Base-by-base conservation (phyloP, 2,113 vertebrate species). In the Cricetomys ansorgei region DNA sequence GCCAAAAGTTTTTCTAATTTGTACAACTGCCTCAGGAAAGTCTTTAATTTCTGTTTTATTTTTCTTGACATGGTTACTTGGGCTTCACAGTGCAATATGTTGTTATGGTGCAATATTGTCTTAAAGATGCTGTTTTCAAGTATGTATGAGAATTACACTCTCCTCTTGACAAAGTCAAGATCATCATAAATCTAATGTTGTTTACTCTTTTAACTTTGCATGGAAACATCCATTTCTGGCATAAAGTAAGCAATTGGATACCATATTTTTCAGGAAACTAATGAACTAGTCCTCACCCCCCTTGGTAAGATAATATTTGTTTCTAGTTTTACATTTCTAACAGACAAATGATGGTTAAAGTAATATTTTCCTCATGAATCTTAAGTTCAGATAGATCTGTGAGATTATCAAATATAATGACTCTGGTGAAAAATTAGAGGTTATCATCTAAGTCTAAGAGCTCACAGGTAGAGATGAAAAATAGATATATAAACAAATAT, bases 151-250 rank as follows among this genome's bases (percentile, higher is more conserved):
- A 97, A 94, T 10, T 98, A 96, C 10, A 48, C 90, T 0, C 98
- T 99, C 87, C 96, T 99, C 79, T 96, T 99, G 40, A 98, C 98
- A 98, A 99, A 95, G 99, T 97, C 0, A 99, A 99, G 95, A 95
- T 94, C 27, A 95, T 98, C 93, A 97, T 99, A 85, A 98, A 98
- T 88, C 97, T 99, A 29, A 99, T 98, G 86, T 96, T 93, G 97
- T 98, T 70, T 98, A 98, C 76, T 94, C 93, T 19, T 98, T 7
- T 55, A 53, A 37, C 37, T 98, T 55, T 93, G 31, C 97, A 98
- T 77, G 94, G 94, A 37, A 97, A 98, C 79, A 97, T 98, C 50
- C 97, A 98, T 64, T 85, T 98, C n/a, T 97, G 98, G 37, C 62
- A 89, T 27, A 94, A 97, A 40, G 97, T 97, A 70, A 97, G 96